A percentile compares a stretch with the other conserved stretches of the same genome.
Evolutionary conservation across 2,797 vertebrate species (phyloP).

Genomic region (Enteromius viviparus): DNA sequence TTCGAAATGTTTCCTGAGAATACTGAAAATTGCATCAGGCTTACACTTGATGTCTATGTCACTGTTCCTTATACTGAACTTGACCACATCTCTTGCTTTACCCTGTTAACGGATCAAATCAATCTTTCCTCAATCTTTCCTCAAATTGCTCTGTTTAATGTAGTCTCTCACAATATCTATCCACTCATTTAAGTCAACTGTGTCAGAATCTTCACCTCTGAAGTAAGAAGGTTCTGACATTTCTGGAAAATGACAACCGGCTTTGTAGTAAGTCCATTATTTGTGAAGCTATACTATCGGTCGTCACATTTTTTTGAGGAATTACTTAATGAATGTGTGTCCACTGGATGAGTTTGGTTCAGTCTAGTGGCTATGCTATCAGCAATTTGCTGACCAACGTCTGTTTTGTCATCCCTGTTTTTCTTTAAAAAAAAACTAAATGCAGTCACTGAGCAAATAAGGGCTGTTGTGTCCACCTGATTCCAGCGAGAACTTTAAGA

Average conservation of each 20-base stretch:
- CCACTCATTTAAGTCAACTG: conserved; percentile 26
- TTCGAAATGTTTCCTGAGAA: no score
- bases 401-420: no score
- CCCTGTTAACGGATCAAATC: no score
- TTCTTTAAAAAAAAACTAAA: no score
- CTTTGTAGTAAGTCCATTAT: conserved; percentile 21
- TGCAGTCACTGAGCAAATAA: no score
- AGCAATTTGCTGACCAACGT: conserved; percentile 2
- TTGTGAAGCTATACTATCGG: neutral
- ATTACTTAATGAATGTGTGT: neutral
- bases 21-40: no score
- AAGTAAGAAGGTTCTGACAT: conserved; percentile 30
- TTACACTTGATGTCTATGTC: no score
- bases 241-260: neutral
- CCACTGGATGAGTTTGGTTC: neutral
- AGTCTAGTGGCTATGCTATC: conserved; percentile 21
- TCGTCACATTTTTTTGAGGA: neutral
- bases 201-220: conserved; percentile 22
- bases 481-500: neutral
- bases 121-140: no score
- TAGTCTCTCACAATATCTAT: neutral
- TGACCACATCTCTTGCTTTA: no score
- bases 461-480: conserved; percentile 27
- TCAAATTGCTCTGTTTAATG: no score
- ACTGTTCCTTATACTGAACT: no score